Percentiles rank a stretch among this genome's conserved stretches.
Conservation (phyloP, 2,113 vertebrate species). For the Felis catus region DNA sequence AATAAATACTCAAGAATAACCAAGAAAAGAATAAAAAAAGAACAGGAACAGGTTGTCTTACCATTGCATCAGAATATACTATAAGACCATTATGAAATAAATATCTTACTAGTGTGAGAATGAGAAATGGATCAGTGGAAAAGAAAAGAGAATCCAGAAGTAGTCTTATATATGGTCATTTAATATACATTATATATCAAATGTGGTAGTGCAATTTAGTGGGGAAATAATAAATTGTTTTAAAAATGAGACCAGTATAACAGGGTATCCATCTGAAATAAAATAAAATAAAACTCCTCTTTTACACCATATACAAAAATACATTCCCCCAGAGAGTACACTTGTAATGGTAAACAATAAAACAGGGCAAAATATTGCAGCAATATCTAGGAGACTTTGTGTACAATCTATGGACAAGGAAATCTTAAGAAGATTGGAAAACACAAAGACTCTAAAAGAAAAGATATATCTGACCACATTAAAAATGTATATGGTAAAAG, state of each 20-base stretch:
- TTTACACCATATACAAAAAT: neutral
- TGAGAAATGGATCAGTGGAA: neutral
- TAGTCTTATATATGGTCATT: neutral
- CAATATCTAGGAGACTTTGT: neutral
- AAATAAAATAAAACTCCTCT: constrained; percentile 18
- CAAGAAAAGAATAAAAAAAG: neutral
- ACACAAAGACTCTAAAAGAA: neutral
- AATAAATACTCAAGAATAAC: neutral
- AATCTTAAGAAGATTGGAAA: neutral
- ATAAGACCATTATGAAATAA: neutral
- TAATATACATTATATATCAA: constrained; percentile 34
- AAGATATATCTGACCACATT: neutral
- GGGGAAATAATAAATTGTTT: constrained; percentile 27
- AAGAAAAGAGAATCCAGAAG: constrained; percentile 6
- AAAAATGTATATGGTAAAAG: neutral
- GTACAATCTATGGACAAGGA: neutral
- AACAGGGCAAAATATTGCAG: constrained; percentile 26
- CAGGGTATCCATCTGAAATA: neutral
- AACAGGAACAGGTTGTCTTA: neutral
- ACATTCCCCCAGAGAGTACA: neutral
- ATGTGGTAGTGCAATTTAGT: neutral
- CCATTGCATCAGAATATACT: neutral
- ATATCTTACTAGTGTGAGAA: neutral
- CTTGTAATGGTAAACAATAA: constrained; percentile 17
- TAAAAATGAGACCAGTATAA: neutral